Conservation (phyloP, 2,113 vertebrate species). For the Cephalopholis sonnerati region DNA sequence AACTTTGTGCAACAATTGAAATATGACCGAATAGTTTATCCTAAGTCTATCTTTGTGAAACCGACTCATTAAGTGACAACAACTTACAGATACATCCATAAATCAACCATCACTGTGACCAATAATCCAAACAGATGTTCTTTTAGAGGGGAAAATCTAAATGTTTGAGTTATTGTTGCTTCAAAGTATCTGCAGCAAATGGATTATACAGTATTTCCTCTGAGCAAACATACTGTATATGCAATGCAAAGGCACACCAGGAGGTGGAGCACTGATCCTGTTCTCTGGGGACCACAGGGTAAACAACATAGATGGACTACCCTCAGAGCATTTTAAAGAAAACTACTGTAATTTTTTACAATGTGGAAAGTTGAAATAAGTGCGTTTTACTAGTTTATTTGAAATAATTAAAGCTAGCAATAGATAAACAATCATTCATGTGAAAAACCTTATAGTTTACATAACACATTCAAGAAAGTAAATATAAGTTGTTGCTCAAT, state of each 20-base stretch:
- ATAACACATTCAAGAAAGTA: conserved; percentile 67
- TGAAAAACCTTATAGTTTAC: conserved; percentile 47
- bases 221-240: conserved; percentile 50
- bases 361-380: conserved; percentile 61
- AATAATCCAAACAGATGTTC: not conserved
- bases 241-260: conserved; percentile 82
- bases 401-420: conserved; percentile 73
- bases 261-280: conserved; percentile 78
- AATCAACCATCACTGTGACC: not conserved
- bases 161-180: not conserved
- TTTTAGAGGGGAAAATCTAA: conserved; percentile 9
- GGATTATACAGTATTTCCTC: conserved; percentile 37
- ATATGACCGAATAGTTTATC: not conserved
- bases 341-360: conserved; percentile 31
- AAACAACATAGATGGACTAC: conserved; percentile 6
- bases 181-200: conserved; percentile 29
- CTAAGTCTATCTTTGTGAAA: conserved; percentile 26
- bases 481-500: conserved; percentile 2
- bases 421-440: conserved; percentile 67
- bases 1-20: not conserved
- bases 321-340: conserved; percentile 59
- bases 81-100: conserved; percentile 1
- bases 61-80: conserved; percentile 6
- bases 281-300: conserved; percentile 39
- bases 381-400: conserved; percentile 61